Evolutionary conservation across 2,113 vertebrate genomes (phyloP).

Genomic region (Tupaia chinensis): DNA sequence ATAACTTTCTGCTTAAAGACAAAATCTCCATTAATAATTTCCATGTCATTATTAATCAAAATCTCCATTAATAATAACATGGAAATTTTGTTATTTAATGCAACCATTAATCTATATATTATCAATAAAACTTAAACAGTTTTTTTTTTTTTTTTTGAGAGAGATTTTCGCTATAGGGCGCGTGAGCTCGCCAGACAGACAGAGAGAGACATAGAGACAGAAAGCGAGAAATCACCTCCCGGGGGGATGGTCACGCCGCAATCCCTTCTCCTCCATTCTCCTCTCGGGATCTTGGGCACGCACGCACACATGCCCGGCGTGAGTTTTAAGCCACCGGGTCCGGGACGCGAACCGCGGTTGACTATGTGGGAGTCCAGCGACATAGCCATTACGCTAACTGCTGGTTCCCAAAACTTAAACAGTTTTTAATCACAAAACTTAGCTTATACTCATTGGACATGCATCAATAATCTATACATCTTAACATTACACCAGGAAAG

Average conservation of each 20-base stretch:
- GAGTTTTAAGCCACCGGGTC: too few relatives aligned
- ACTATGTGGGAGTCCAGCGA: too few relatives aligned
- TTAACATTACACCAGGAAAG: constrained; percentile 84
- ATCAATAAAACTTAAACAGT: constrained; percentile 82
- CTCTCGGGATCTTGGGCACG: too few relatives aligned
- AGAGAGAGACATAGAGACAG: too few relatives aligned
- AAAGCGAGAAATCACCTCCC: too few relatives aligned
- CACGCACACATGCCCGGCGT: too few relatives aligned
- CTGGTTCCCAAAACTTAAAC: constrained; percentile 74
- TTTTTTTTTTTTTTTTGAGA: neutral
- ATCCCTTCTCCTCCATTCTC: too few relatives aligned
- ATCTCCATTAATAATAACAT: constrained; percentile 76
- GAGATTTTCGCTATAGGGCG: too few relatives aligned
- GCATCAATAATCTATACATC: constrained; percentile 87
- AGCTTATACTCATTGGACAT: constrained; percentile 84
- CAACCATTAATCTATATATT: constrained; percentile 82
- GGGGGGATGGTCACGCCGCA: too few relatives aligned
- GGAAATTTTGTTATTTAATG: constrained; percentile 79
- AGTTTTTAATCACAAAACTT: constrained; percentile 75
- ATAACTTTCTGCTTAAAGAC: constrained; percentile 81
- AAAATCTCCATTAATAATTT: constrained; percentile 76
- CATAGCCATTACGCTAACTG: too few relatives aligned
- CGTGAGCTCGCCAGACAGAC: too few relatives aligned
- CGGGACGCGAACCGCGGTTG: too few relatives aligned
- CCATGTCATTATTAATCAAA: constrained; percentile 1